Evolutionary conservation across 1,140 invertebrate species (phyloP), one percentile per base, ranked within the genome.

Genomic region (Pseudobourletiella spinata): DNA sequence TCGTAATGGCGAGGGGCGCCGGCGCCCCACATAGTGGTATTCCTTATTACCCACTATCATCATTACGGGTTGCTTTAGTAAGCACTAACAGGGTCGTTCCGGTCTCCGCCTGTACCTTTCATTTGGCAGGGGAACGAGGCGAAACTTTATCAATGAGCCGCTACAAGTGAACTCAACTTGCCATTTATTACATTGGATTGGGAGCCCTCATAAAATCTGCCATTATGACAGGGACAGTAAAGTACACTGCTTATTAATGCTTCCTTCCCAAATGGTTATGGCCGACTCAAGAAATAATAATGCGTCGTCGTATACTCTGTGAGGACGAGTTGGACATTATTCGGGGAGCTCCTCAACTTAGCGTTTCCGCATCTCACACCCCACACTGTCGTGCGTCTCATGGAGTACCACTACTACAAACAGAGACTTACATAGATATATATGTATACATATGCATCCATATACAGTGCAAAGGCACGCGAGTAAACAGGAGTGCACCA

Each of bases 61-160:
- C 44, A 46, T 46, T 46, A 46, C 18, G 44, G 44, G 44, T 46
- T 46, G 44, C 44, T 46, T 46, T 46, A 46, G 44, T 46, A 46
- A 46, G 44, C 44, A 46, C 44, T 46, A 18, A 46, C 44, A 18
- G 8, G 8, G 44, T 20, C 44, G 44, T 46, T 46, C 18, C 18
- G 6, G 44, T 8, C 6, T 46, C 22, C 8, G 8, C 22, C 22
- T 46, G 8, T 20, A 6, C 44, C 44, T 46, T 46, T 18, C 44
- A 46, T 46, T 46, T 46, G 44, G 44, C 44, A 46, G 18, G 4
- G 4, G 44, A 20, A 46, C 18, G 18, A 14, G 44, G 6, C 18
- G 44, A 46, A 46, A 46, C 44, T 46, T 46, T 46, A 46, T 46
- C 44, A 46, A 46, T 46, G 44, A 46, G 44, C 44, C 44, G 44